Evolutionary conservation across 2,113 vertebrate genomes (phyloP).

Genomic region (Pomatorhinus ruficollis): DNA sequence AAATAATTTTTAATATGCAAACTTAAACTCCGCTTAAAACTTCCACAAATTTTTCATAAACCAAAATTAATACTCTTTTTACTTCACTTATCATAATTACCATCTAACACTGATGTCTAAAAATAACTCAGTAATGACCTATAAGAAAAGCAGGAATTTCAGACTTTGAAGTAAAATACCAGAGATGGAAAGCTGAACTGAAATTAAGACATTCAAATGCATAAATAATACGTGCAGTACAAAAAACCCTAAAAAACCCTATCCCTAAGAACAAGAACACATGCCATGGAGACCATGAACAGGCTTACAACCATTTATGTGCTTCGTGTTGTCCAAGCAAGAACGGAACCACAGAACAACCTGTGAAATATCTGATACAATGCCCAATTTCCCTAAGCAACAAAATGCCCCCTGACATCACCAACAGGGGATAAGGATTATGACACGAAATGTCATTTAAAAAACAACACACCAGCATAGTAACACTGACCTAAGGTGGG

Average conservation of each 20-base stretch:
- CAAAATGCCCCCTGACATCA: neutral
- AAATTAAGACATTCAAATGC: neutral
- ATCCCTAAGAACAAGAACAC: neutral
- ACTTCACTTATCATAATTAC: neutral
- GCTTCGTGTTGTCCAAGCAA: neutral
- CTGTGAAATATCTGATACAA: neutral
- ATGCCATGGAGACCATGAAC: fast-evolving
- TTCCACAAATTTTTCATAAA: neutral
- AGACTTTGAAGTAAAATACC: neutral
- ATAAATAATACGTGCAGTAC: neutral
- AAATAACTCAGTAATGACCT: neutral
- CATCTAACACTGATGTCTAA: neutral
- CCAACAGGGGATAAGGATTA: fast-evolving
- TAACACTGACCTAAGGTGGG: neutral
- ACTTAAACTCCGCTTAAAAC: neutral
- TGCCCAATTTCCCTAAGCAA: neutral
- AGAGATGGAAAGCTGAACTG: neutral
- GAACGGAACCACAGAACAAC: neutral
- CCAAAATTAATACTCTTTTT: neutral
- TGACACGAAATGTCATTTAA: neutral
- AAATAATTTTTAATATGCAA: neutral
- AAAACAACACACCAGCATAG: neutral
- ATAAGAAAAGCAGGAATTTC: neutral
- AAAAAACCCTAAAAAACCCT: fast-evolving
- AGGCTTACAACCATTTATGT: neutral